Evolutionary conservation across 2,888 invertebrate genomes (phyloP).

Genomic region (Crossocerus cetratus): DNA sequence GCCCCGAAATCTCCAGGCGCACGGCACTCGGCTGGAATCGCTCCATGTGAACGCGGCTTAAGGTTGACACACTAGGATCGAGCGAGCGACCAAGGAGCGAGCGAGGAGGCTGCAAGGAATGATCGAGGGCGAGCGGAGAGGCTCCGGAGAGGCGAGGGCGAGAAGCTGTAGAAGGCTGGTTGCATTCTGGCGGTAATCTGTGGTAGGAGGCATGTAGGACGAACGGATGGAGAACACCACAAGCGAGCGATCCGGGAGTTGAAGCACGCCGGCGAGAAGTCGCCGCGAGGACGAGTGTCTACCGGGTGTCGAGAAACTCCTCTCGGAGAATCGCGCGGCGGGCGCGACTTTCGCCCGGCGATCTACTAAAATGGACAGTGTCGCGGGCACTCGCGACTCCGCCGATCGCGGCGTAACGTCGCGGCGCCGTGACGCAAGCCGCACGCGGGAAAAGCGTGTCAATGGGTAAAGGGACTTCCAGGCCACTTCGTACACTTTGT

Average conservation of each 20-base stretch:
- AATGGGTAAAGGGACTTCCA: neutral
- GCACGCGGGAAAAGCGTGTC: too few species aligned
- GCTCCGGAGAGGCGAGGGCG: constrained; percentile 27
- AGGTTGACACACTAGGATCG: neutral
- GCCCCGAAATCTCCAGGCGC: too few species aligned
- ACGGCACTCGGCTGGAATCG: constrained; percentile 16
- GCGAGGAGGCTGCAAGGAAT: constrained; percentile 30
- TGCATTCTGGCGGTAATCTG: constrained; percentile 71
- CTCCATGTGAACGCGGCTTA: too few species aligned
- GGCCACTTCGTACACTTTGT: neutral
- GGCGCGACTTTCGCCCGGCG: too few species aligned
- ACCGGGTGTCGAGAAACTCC: neutral
- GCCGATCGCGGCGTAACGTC: too few species aligned
- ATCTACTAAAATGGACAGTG: too few species aligned
- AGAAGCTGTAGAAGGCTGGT: constrained; percentile 63
- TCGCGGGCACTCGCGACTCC: too few species aligned
- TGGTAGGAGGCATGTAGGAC: constrained; percentile 75
- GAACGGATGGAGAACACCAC: constrained; percentile 71
- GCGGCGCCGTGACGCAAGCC: neutral
- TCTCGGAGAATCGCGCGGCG: too few species aligned
- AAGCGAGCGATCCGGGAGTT: constrained; percentile 44
- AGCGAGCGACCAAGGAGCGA: constrained; percentile 35
- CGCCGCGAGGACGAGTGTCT: constrained; percentile 23
- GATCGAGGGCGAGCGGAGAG: neutral
- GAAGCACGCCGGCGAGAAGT: constrained; percentile 50